Evolutionary conservation across 1,140 invertebrate species (phyloP).

Genomic region (Sipha flava): DNA sequence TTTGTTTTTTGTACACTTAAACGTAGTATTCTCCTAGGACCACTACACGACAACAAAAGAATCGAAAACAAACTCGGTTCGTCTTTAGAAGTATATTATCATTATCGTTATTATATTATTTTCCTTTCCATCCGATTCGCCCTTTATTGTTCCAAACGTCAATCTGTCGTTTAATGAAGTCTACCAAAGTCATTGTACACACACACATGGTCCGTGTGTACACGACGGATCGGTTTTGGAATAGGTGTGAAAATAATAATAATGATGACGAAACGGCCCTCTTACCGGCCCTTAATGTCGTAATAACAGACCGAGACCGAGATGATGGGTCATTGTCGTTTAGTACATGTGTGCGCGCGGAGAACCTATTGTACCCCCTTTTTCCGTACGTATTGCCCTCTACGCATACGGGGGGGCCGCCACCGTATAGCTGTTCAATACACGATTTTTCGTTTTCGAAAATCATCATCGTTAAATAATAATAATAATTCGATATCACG

Average conservation of each 20-base stretch:
- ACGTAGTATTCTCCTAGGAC: background rate
- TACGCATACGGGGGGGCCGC: background rate
- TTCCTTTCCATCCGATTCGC: constrained; percentile 2
- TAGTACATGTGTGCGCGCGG: background rate
- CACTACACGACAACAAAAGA: constrained; percentile 8
- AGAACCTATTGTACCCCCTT: constrained; percentile 26
- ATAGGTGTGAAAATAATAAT: constrained; percentile 29
- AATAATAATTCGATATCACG: constrained; percentile 32
- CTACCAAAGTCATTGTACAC: constrained; percentile 24
- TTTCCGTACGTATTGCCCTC: background rate
- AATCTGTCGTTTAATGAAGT: constrained; percentile 33
- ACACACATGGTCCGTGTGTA: background rate
- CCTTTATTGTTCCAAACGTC: constrained; percentile 29
- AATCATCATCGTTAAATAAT: constrained; percentile 32
- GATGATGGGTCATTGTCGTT: constrained; percentile 31
- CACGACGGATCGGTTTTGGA: constrained; percentile 22
- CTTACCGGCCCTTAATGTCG: constrained; percentile 32
- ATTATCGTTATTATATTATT: background rate
- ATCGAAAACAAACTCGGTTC: constrained; percentile 17
- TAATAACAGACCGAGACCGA: constrained; percentile 25
- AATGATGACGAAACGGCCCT: constrained; percentile 21
- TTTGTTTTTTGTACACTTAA: background rate
- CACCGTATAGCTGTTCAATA: background rate
- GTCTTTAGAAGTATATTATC: background rate
- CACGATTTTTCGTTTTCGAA: constrained; percentile 30